Evolutionary conservation across 2,113 vertebrate genomes (phyloP).

Genomic region (Lutjanus erythropterus): DNA sequence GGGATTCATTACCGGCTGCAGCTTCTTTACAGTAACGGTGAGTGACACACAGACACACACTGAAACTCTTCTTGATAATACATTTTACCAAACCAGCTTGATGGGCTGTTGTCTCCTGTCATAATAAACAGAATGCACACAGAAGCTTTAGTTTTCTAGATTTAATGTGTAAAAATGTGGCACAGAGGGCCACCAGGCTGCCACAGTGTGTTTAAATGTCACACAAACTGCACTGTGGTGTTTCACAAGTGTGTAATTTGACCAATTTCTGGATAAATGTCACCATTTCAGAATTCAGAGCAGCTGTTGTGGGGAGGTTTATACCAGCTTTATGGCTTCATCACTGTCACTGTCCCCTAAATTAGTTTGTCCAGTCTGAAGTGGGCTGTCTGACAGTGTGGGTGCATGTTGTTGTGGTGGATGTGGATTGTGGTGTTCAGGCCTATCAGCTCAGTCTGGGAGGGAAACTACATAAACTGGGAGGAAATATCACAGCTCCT

Average conservation of each 20-base stretch:
- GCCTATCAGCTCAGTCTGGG: constrained; percentile 30
- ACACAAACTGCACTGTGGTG: background rate
- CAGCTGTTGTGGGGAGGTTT: constrained; percentile 33
- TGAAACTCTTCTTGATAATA: background rate
- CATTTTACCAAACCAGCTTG: background rate
- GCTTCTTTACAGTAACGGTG: constrained; percentile 96
- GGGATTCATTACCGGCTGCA: constrained; percentile 96
- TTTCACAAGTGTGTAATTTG: constrained; percentile 41
- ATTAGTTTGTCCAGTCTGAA: constrained; percentile 46
- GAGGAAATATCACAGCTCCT: constrained; percentile 15
- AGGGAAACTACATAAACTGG: background rate
- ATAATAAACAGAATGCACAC: background rate
- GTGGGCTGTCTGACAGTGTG: constrained; percentile 21
- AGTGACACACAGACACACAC: constrained; percentile 62
- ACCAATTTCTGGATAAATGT: constrained; percentile 37
- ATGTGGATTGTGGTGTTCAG: constrained; percentile 31
- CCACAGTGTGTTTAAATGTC: constrained; percentile 9
- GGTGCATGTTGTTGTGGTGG: constrained; percentile 20
- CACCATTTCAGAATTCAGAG: constrained; percentile 1
- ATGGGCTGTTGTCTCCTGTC: background rate
- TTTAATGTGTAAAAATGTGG: background rate
- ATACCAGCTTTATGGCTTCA: constrained; percentile 25
- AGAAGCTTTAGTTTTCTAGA: background rate
- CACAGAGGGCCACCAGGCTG: constrained; percentile 41
- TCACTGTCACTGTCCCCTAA: constrained; percentile 45